Percentiles rank a stretch among this genome's conserved stretches.
These are phyloP conservation scores for Oryctes rhinoceros DNA, from an alignment of 1,140 invertebrate species.

Conservation along the genomic window DNA sequence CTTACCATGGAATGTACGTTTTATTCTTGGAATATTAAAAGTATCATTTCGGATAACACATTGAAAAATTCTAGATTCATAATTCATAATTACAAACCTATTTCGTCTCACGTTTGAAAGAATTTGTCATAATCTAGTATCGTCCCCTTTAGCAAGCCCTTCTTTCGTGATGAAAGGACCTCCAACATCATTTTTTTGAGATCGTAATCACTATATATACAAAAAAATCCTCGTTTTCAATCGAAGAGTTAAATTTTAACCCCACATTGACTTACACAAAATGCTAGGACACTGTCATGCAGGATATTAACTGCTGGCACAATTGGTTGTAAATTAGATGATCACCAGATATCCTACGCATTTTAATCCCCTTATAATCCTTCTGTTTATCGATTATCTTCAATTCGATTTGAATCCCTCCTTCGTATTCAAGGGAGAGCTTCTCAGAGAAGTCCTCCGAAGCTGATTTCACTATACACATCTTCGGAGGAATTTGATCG, in stretches of 20 bases:
- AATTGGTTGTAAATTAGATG: slow-evolving; percentile 89
- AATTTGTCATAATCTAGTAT: too few relatives aligned
- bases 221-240: slow-evolving; percentile 23
- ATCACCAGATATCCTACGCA: slow-evolving; percentile 91
- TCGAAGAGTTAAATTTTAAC: background rate
- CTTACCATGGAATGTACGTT: background rate
- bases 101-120: too few relatives aligned
- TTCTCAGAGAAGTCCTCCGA: slow-evolving; percentile 59
- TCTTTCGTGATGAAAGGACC: too few relatives aligned
- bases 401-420: slow-evolving; percentile 87
- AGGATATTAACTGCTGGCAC: slow-evolving; percentile 89
- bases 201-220: slow-evolving; percentile 25
- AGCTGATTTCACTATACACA: slow-evolving; percentile 67
- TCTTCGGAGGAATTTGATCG: slow-evolving; percentile 78
- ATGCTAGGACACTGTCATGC: slow-evolving; percentile 78
- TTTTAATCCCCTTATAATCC: slow-evolving; percentile 83
- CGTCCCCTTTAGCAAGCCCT: background rate
- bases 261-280: background rate
- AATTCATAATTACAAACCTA: background rate
- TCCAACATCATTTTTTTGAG: background rate
- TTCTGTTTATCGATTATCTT: slow-evolving; percentile 79
- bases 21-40: slow-evolving; percentile 5
- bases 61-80: too few relatives aligned
- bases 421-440: slow-evolving; percentile 77
- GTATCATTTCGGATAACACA: background rate